These are phyloP conservation scores for Cyclophora punctaria DNA, from an alignment of 2,888 invertebrate genomes.

Conservation along the genomic window DNA sequence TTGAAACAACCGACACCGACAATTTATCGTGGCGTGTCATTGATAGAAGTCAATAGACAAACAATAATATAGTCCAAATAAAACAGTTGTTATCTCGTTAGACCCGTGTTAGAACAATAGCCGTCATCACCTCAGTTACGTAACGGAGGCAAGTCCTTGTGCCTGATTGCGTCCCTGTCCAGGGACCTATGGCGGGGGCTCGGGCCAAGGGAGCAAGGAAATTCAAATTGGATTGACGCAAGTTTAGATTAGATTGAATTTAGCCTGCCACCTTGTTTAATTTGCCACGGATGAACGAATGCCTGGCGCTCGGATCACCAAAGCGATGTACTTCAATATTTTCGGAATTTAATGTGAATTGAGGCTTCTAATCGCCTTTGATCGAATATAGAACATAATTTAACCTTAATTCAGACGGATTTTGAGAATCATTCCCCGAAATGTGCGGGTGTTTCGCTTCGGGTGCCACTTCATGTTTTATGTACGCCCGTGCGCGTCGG, in stretches of 20 bases:
- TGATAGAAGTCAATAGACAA: too few species aligned
- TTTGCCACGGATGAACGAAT: conserved; percentile 49
- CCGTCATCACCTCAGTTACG: neutral
- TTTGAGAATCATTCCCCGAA: too few species aligned
- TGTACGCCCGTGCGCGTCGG: too few species aligned
- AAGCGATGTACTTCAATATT: conserved; percentile 1
- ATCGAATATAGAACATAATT: neutral
- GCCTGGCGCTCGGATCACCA: conserved; percentile 10
- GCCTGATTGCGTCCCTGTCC: conserved; percentile 12
- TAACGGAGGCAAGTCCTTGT: neutral
- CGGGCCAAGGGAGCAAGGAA: conserved; percentile 32
- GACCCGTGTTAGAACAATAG: too few species aligned
- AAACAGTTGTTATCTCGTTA: too few species aligned
- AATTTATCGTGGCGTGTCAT: too few species aligned
- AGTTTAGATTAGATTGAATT: conserved; percentile 72
- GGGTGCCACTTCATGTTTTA: too few species aligned
- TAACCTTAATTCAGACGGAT: too few species aligned
- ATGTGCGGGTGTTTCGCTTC: too few species aligned
- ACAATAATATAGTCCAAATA: too few species aligned
- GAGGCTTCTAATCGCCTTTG: conserved; percentile 5
- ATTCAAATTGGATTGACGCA: conserved; percentile 72
- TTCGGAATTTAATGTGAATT: conserved; percentile 11
- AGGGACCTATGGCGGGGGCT: conserved; percentile 24
- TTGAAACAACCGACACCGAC: too few species aligned
- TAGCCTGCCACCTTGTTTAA: conserved; percentile 68